These are phyloP conservation scores for Phylloscopus trochilus DNA, from an alignment of 2,113 vertebrate species.

Conservation along the genomic window DNA sequence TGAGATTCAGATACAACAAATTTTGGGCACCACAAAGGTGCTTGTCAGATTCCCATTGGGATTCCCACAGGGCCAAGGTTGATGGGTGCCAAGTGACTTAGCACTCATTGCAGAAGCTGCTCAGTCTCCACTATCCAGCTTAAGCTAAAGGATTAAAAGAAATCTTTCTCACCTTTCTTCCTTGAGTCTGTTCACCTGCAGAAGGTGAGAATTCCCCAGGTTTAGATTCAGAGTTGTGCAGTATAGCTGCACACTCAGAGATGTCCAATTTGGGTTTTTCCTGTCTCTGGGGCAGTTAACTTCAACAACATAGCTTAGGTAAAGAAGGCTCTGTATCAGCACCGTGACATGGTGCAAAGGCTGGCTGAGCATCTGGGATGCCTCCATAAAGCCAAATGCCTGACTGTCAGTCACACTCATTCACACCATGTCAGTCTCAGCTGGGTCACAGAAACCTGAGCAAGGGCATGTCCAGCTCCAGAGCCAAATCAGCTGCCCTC, in stretches of 20 bases:
- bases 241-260: background rate
- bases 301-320: background rate
- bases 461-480: background rate
- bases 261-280: background rate
- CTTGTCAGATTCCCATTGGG: rapidly evolving
- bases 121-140: background rate
- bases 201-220: background rate
- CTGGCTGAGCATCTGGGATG: background rate
- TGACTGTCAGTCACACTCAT: background rate
- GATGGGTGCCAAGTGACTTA: background rate
- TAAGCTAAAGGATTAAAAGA: background rate
- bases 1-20: background rate
- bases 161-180: background rate
- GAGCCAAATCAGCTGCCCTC: background rate
- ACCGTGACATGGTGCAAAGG: rapidly evolving
- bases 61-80: background rate
- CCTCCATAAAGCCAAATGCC: background rate
- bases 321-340: background rate
- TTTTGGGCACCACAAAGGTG: background rate
- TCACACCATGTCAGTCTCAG: background rate
- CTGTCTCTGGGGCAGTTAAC: background rate
- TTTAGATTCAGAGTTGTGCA: background rate
- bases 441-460: background rate
- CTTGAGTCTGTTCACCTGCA: background rate
- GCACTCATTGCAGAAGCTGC: background rate